phyloP scores from a whole-genome alignment of 1,140 invertebrate species.

The Apis laboriosa region DNA sequence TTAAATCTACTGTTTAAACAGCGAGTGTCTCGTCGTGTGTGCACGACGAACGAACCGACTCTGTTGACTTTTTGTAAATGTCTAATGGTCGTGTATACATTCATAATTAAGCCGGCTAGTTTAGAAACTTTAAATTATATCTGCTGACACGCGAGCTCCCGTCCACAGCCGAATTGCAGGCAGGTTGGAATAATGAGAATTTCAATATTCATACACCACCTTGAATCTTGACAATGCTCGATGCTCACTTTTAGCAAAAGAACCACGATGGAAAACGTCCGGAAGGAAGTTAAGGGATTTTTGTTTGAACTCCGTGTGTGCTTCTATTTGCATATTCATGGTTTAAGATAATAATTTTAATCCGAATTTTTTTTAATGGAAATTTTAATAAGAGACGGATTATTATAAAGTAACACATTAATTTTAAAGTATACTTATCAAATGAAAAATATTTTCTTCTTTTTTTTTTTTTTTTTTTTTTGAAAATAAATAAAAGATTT shows the following conservation, averaged over 20 bases:
- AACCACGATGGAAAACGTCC: background rate
- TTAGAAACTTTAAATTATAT: constrained; percentile 79
- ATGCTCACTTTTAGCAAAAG: constrained; percentile 9
- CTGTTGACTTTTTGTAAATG: constrained; percentile 42
- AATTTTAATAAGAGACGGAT: too few relatives aligned
- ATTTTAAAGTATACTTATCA: too few relatives aligned
- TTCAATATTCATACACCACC: constrained; percentile 77
- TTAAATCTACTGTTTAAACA: background rate
- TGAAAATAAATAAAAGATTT: too few relatives aligned
- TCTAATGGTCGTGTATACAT: constrained; percentile 70
- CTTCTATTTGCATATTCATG: too few relatives aligned
- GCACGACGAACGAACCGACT: background rate
- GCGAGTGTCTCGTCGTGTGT: background rate
- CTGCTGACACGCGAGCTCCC: constrained; percentile 53
- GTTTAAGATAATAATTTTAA: too few relatives aligned
- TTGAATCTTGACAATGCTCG: constrained; percentile 17
- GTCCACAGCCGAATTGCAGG: constrained; percentile 52
- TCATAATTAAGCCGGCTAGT: constrained; percentile 75
- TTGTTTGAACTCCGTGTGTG: too few relatives aligned
- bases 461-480: too few relatives aligned
- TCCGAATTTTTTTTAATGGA: too few relatives aligned
- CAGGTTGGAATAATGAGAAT: constrained; percentile 75
- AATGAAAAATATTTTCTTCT: too few relatives aligned
- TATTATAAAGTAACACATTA: too few relatives aligned
- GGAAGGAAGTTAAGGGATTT: background rate